Evolutionary conservation across 2,888 invertebrate species (phyloP).

Genomic region (Ryuthela nishihirai): DNA sequence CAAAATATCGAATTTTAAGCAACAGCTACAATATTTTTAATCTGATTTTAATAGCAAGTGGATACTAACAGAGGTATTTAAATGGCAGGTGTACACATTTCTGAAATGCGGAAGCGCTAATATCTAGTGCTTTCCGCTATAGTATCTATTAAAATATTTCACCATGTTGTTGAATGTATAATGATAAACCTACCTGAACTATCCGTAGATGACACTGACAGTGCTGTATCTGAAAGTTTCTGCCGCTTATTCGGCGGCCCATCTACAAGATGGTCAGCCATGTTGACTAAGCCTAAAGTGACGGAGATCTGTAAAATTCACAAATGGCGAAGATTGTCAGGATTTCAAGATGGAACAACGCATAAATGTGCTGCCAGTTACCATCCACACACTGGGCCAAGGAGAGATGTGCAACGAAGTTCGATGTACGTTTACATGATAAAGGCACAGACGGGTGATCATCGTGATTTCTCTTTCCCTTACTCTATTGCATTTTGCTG

Average conservation of each 20-base stretch:
- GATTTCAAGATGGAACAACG: conserved; percentile 2
- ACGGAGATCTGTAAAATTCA: conserved; percentile 8
- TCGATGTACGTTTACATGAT: conserved; percentile 20
- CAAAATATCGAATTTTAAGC: too few relatives aligned
- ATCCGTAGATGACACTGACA: too few relatives aligned
- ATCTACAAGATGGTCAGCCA: conserved; percentile 50
- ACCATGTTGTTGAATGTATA: too few relatives aligned
- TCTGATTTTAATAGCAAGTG: too few relatives aligned
- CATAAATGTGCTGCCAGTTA: conserved; percentile 9
- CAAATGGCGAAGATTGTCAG: conserved; percentile 32
- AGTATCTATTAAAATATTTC: too few relatives aligned
- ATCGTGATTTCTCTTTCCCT: conserved; percentile 14
- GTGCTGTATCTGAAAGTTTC: conserved; percentile 44
- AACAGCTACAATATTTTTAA: too few relatives aligned
- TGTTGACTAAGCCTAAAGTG: conserved; percentile 42
- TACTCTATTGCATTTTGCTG: conserved; percentile 17
- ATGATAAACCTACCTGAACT: conserved; percentile 43
- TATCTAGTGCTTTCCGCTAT: too few relatives aligned
- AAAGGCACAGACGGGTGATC: conserved; percentile 30
- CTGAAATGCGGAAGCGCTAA: too few relatives aligned
- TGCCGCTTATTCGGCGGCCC: conserved; percentile 51
- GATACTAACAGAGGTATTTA: too few relatives aligned
- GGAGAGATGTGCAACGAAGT: conserved; percentile 20
- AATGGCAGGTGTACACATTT: too few relatives aligned
- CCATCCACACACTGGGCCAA: conserved; percentile 16